Conservation (phyloP, 2,113 vertebrate genomes). For the Leuciscus idus region DNA sequence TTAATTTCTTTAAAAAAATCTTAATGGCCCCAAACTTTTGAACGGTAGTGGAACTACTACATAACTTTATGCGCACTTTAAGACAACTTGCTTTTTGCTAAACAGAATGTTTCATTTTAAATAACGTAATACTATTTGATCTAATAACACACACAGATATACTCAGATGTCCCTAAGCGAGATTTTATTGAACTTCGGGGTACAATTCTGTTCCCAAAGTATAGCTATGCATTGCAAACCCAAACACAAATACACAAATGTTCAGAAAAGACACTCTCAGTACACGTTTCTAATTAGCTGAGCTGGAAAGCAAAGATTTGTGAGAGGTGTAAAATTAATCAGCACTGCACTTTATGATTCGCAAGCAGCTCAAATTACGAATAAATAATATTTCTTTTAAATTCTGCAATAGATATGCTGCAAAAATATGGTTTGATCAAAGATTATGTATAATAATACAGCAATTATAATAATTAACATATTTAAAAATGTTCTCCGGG, state of each 20-base stretch:
- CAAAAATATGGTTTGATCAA: background rate
- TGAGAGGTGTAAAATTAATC: slow-evolving; percentile 5
- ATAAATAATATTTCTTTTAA: background rate
- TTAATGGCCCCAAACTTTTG: no score
- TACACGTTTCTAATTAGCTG: background rate
- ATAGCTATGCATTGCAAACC: no score
- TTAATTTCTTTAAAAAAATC: no score
- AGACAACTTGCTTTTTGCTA: background rate
- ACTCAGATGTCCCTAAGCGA: background rate
- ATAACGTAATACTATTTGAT: background rate
- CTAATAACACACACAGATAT: background rate
- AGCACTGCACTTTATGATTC: background rate
- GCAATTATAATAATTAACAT: background rate
- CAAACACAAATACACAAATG: background rate
- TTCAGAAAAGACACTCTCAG: background rate
- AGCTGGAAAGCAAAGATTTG: background rate
- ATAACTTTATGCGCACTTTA: background rate
- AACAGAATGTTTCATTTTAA: no score
- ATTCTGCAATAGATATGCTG: background rate
- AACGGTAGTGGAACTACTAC: no score
- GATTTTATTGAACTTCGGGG: background rate
- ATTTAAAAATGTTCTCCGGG: background rate
- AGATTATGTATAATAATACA: no score
- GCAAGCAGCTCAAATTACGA: background rate
- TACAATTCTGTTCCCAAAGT: background rate